Conservation (phyloP, 2,797 vertebrate genomes). For the Emys orbicularis region DNA sequence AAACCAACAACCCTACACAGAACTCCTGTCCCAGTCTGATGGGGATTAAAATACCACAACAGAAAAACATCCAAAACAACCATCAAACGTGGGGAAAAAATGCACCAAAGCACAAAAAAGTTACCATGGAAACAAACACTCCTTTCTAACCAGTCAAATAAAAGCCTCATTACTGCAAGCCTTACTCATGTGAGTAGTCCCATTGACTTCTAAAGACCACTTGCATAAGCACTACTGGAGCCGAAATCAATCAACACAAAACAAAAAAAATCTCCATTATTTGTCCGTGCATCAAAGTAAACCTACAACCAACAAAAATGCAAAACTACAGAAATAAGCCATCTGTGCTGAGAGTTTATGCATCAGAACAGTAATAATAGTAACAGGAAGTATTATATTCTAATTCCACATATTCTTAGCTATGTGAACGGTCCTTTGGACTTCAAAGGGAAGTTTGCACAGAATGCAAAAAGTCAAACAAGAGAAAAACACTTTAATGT, state of each 20-base stretch:
- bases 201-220: slow-evolving; percentile 42
- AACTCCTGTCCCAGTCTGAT: slow-evolving; percentile 31
- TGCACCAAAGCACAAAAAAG: slow-evolving; percentile 61
- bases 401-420: neutral
- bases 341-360: neutral
- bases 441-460: neutral
- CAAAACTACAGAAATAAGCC: neutral
- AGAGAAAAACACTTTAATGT: neutral
- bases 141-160: slow-evolving; percentile 72
- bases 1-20: neutral
- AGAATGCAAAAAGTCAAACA: neutral
- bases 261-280: neutral
- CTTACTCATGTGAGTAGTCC: slow-evolving; percentile 63
- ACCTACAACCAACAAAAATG: neutral
- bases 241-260: neutral
- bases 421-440: neutral
- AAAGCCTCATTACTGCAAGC: slow-evolving; percentile 69
- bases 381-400: neutral
- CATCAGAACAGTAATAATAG: neutral
- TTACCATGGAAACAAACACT: slow-evolving; percentile 76
- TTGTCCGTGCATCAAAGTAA: neutral
- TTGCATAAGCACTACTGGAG: slow-evolving; percentile 38
- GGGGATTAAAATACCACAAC: slow-evolving; percentile 63
- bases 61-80: slow-evolving; percentile 69
- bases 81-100: slow-evolving; percentile 66